Conservation (phyloP, 2,113 vertebrate genomes). For the Megaleporinus macrocephalus region DNA sequence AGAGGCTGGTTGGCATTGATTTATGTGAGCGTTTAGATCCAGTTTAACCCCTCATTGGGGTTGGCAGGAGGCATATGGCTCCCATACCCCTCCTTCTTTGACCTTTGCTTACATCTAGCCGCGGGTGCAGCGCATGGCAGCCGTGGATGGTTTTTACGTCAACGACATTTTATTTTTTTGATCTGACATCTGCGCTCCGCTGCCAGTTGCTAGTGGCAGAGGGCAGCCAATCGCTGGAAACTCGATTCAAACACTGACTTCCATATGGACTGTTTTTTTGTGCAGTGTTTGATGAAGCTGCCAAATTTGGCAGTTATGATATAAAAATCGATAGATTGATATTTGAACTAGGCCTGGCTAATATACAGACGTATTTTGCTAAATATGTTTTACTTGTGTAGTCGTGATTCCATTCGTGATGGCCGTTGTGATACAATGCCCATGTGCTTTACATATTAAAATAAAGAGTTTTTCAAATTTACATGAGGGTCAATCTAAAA, state of each 20-base stretch:
- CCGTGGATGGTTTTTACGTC: neutral
- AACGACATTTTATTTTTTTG: neutral
- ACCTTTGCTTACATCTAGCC: neutral
- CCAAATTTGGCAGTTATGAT: no score
- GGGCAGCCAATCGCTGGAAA: neutral
- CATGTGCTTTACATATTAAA: no score
- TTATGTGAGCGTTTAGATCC: conserved; percentile 37
- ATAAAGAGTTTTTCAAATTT: no score
- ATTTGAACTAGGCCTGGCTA: no score
- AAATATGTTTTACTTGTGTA: no score
- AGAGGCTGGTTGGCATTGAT: conserved; percentile 36
- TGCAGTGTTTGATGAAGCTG: no score
- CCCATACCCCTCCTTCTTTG: neutral
- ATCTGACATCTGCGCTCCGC: neutral
- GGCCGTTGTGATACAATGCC: no score
- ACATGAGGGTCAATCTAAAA: no score
- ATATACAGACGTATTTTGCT: no score
- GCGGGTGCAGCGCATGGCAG: neutral
- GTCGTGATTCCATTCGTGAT: no score
- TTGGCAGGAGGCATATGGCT: neutral
- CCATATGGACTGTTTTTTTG: neutral
- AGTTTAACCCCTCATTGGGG: conserved; percentile 36
- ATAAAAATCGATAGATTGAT: no score
- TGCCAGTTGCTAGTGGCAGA: neutral
- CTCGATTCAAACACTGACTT: neutral